Evolutionary conservation across 2,888 invertebrate genomes (phyloP).

Genomic region (Mamestra brassicae): DNA sequence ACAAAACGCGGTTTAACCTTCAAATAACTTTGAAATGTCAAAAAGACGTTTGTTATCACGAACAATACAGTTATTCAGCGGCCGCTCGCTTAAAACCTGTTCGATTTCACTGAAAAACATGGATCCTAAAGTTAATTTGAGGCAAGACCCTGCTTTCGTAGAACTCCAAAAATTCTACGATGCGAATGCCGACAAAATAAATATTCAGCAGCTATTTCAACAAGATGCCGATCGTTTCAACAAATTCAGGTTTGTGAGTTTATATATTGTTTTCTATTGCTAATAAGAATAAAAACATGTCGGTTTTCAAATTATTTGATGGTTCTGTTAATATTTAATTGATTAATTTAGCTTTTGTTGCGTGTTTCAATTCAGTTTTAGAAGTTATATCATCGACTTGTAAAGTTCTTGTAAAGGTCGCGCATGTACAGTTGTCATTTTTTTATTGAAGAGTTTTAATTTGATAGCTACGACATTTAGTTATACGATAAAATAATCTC

Average conservation of each 20-base stretch:
- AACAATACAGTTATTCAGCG: slow-evolving; percentile 72
- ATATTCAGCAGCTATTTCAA: slow-evolving; percentile 96
- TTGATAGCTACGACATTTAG: slow-evolving; percentile 24
- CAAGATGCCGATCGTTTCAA: slow-evolving; percentile 95
- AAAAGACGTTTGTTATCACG: slow-evolving; percentile 85
- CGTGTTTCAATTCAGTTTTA: slow-evolving; percentile 14
- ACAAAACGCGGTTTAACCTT: slow-evolving; percentile 86
- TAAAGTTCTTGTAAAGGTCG: slow-evolving; percentile 79
- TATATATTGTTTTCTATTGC: slow-evolving; percentile 48
- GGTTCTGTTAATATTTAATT: background rate
- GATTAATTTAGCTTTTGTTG: background rate
- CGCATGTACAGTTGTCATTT: slow-evolving; percentile 53
- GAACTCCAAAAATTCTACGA: slow-evolving; percentile 94
- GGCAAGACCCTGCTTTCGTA: slow-evolving; percentile 93
- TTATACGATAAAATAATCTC: background rate
- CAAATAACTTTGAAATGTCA: slow-evolving; percentile 89
- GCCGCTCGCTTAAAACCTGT: slow-evolving; percentile 69
- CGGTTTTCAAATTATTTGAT: slow-evolving; percentile 33
- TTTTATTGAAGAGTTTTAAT: background rate
- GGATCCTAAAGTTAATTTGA: slow-evolving; percentile 86
- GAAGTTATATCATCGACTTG: slow-evolving; percentile 66
- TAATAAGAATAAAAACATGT: slow-evolving; percentile 33
- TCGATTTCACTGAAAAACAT: slow-evolving; percentile 77
- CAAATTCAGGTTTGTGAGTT: slow-evolving; percentile 95
- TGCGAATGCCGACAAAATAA: slow-evolving; percentile 93